Base-by-base conservation (phyloP, 2,888 invertebrate genomes). In the Dimorphilus gyrociliatus region DNA sequence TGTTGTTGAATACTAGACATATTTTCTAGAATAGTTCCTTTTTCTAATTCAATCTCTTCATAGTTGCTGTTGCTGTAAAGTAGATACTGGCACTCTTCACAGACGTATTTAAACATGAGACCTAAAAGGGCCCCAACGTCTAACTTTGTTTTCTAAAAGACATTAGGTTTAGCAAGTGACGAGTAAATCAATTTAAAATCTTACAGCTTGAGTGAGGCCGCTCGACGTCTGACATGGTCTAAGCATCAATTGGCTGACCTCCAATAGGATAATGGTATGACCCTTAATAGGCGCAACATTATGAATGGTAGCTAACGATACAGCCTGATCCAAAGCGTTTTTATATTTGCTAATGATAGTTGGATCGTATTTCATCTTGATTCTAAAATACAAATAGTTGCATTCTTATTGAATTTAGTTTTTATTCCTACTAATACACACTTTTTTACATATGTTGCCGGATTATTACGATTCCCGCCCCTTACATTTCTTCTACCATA, bases 201-300 rank as follows among this genome's bases (percentile, higher is more conserved):
- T 13, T 27, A 14, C 6, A 4, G 10, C 15, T 23, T 19, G 14
- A n/a, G n/a, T 63, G 4, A 64, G 42, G 3, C 60, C 57, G 37
- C 40, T 50, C 3, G 55, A 55, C 17, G 60, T 46, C 6, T 48
- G 43, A 34, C 62, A 60, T 1, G 48, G 43, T 7, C 34, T 24
- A 2, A 37, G 27, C 30, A 34, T 32, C 53, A 54, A 53, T 1
- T 23, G 6, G 3, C 47, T 42, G 10, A 52, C 36, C 35, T 60
- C 50, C 41, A 57, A 56, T 26, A 65, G 48, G 19, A 66, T 53
- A 8, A 64, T 34, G 0, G 63, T 63, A 10, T 44, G 44, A 2
- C 66, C 66, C 32, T 48, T 46, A 34, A 66, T 63, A n/a, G 63
- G 64, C 27, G 50, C 44, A 6, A 66, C 54, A 46, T 66, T 66